phyloP scores from a whole-genome alignment of 2,797 vertebrate genomes.

The Coregonus suidteri region DNA sequence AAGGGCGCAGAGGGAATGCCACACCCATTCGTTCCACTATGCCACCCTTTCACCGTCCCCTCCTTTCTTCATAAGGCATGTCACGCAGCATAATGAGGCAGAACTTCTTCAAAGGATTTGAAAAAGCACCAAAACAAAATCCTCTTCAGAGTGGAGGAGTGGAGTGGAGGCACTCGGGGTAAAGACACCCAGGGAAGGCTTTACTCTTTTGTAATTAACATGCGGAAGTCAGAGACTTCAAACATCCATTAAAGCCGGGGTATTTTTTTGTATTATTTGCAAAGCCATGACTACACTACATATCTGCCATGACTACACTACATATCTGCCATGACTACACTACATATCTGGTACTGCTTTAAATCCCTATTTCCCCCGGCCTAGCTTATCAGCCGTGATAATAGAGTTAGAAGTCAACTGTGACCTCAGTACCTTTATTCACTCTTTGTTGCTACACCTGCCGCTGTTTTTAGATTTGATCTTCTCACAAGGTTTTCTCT shows the following conservation, averaged over 20 bases:
- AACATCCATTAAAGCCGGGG: conserved; percentile 24
- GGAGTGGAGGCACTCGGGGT: conserved; percentile 25
- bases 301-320: conserved; percentile 34
- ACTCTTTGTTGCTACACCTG: background rate
- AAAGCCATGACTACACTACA: conserved; percentile 33
- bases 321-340: conserved; percentile 26
- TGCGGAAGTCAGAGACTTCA: conserved; percentile 34
- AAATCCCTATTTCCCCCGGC: conserved; percentile 33
- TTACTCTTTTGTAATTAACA: conserved; percentile 42
- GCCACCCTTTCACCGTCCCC: background rate
- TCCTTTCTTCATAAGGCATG: conserved; percentile 27
- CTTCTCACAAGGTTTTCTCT: background rate
- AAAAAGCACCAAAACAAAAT: conserved; percentile 44
- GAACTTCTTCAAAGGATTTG: conserved; percentile 46
- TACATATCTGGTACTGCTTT: conserved; percentile 33
- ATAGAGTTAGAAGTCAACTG: conserved; percentile 17
- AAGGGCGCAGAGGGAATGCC: conserved; percentile 28
- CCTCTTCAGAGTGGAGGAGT: conserved; percentile 13
- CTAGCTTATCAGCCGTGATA: conserved; percentile 30
- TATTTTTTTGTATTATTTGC: conserved; percentile 36
- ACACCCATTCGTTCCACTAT: background rate
- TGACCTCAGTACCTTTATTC: conserved; percentile 31
- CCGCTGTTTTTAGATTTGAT: background rate
- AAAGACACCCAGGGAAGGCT: conserved; percentile 33
- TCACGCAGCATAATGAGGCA: conserved; percentile 40